These are phyloP conservation scores for Chrysopilus asiliformis DNA, from an alignment of 2,888 invertebrate species.

Conservation along the genomic window DNA sequence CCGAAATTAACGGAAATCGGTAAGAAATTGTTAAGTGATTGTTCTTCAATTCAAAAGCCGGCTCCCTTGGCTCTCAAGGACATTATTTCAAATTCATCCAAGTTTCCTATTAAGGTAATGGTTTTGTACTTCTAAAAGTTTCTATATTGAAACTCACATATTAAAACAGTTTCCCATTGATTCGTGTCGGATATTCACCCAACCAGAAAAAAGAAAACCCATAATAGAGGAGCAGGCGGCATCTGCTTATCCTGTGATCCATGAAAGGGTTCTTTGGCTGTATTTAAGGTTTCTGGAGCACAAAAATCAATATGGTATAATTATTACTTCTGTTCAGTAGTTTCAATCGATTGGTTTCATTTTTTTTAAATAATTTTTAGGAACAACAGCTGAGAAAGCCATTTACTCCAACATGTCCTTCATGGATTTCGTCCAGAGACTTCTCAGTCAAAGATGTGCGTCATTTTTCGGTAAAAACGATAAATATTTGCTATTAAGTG, in stretches of 20 bases:
- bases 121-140: background rate
- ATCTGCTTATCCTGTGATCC: slow-evolving; percentile 54
- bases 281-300: slow-evolving; percentile 51
- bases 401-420: slow-evolving; percentile 36
- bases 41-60: slow-evolving; percentile 18
- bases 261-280: slow-evolving; percentile 48
- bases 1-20: slow-evolving; percentile 19
- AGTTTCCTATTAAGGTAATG: slow-evolving; percentile 12
- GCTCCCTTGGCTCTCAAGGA: slow-evolving; percentile 3
- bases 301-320: slow-evolving; percentile 36
- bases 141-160: too few relatives aligned
- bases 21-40: slow-evolving; percentile 19
- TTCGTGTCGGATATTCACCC: slow-evolving; percentile 25
- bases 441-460: slow-evolving; percentile 40
- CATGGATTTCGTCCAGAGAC: slow-evolving; percentile 38
- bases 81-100: slow-evolving; percentile 8
- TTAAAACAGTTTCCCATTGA: slow-evolving; percentile 34
- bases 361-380: too few relatives aligned
- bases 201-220: slow-evolving; percentile 20
- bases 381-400: slow-evolving; percentile 27
- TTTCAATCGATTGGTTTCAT: too few relatives aligned
- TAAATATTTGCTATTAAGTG: slow-evolving; percentile 34
- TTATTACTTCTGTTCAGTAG: too few relatives aligned
- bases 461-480: slow-evolving; percentile 38
- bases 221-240: slow-evolving; percentile 28